A percentile compares a stretch with the other conserved stretches of the same genome.
phyloP scores from a whole-genome alignment of 2,888 invertebrate species.

The Poecilobothrus nobilitatus region DNA sequence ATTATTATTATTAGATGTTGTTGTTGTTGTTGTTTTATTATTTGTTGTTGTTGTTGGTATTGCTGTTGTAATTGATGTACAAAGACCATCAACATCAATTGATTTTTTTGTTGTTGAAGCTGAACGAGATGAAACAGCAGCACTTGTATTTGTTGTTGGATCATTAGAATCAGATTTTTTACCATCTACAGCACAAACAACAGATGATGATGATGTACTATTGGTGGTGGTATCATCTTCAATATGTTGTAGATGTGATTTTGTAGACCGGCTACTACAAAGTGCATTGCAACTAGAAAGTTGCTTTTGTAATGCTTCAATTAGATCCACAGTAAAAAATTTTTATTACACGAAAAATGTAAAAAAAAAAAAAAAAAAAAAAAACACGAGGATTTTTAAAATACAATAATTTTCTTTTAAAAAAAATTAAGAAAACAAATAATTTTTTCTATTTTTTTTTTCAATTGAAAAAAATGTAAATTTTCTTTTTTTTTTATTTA shows the following conservation, averaged over 20 bases:
- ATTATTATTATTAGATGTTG: neutral
- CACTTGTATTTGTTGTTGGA: conserved; percentile 16
- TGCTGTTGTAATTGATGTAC: conserved; percentile 21
- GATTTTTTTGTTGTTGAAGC: conserved; percentile 8
- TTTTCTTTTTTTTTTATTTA: neutral
- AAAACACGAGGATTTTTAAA: neutral
- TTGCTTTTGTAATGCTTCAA: conserved; percentile 42
- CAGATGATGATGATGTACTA: conserved; percentile 35
- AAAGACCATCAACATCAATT: conserved; percentile 17
- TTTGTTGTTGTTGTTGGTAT: conserved; percentile 21
- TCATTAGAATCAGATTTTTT: conserved; percentile 14
- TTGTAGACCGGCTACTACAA: conserved; percentile 37
- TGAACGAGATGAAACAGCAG: too few species aligned
- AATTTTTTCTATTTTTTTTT: neutral
- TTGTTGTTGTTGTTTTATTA: neutral
- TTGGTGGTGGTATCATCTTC: conserved; percentile 37
- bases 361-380: conserved; percentile 14
- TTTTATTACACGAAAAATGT: conserved; percentile 19
- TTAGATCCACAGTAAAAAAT: conserved; percentile 39
- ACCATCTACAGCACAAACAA: conserved; percentile 11
- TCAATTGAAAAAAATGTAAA: neutral
- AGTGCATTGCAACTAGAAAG: conserved; percentile 43
- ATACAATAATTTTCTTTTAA: conserved; percentile 13
- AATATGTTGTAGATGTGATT: conserved; percentile 34
- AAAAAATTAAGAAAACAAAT: neutral